Base-by-base conservation (phyloP, 2,113 vertebrate species). In the Nematolebias whitei region DNA sequence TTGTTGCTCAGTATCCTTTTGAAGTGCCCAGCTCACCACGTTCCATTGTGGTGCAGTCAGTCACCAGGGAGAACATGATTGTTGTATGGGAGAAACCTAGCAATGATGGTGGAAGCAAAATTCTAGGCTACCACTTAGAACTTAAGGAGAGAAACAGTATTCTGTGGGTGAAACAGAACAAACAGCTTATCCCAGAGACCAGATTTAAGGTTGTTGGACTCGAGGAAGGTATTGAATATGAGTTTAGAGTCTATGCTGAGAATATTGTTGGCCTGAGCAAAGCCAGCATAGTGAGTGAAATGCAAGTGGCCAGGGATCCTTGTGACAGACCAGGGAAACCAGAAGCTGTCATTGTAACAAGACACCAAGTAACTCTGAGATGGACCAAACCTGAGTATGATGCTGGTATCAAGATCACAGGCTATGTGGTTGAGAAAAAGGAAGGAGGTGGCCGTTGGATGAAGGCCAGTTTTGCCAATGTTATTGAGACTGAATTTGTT, bases 211-310 rank as follows among this genome's bases (percentile, higher is more conserved):
- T 92, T 57, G 87, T 91, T 79, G 93, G 93, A 26, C 95, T 99
- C 32, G 98, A 99, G 40, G 98, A 99, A 79, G 96, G 97, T 45
- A 95, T 99, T 85, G 98, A 98, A 79, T 99, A 99, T 92, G 98
- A 99, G 85, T 99, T 95, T 67, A 95, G 96, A 90, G 94, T 98
- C 76, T 98, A 94, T 74, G 96, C 96, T 77, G 96, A 99, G 90
- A 99, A 99, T 62, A 98, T 99, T 56, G 96, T 96, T 50, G 98
- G 98, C 48, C 87, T 95, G 9, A 96, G 98, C 85, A 98, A 96
- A 85, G 91, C 93, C 67, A 98, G 98, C 83, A 96, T 94, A 88
- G 78, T 90, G 39, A 98, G 95, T 78, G 96, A 98, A 86, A 92
- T 95, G 71, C 96, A 95, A 49, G 92, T 94, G 48, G 98, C 98